These are phyloP conservation scores for Cataglyphis cursor DNA, from an alignment of 2,888 invertebrate genomes.

Conservation along the genomic window DNA sequence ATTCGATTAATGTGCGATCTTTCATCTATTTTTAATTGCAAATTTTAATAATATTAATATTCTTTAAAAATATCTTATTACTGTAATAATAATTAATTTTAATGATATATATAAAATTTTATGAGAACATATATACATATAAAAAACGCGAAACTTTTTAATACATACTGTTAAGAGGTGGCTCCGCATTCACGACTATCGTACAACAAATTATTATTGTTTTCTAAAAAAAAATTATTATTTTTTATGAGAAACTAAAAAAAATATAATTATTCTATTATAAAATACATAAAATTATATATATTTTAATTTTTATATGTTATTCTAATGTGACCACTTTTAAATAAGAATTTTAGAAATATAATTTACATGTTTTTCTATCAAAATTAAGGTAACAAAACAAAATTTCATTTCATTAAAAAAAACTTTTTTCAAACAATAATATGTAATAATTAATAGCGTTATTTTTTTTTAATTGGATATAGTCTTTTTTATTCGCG, in stretches of 20 bases:
- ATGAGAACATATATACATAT: neutral
- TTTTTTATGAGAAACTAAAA: slow-evolving; percentile 41
- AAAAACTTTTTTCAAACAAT: neutral
- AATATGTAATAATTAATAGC: neutral
- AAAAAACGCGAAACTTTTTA: neutral
- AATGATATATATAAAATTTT: neutral
- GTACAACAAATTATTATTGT: slow-evolving; percentile 71
- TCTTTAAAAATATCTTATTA: neutral
- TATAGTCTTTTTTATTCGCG: neutral
- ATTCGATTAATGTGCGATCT: neutral
- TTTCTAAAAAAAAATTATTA: slow-evolving; percentile 70
- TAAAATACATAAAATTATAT: slow-evolving; percentile 4
- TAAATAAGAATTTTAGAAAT: slow-evolving; percentile 16
- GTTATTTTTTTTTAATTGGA: neutral
- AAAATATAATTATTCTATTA: neutral
- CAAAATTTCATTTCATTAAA: neutral
- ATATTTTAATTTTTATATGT: neutral
- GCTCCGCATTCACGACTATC: slow-evolving; percentile 72
- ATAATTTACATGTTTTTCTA: neutral
- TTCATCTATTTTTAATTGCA: neutral
- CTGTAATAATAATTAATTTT: slow-evolving; percentile 16
- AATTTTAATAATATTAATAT: slow-evolving; percentile 21
- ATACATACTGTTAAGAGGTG: slow-evolving; percentile 76
- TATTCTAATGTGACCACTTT: slow-evolving; percentile 1
- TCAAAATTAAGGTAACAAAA: neutral